Evolutionary conservation across 2,888 invertebrate species (phyloP), one percentile per base, ranked within the genome.

Genomic region (Parelbella ahira): DNA sequence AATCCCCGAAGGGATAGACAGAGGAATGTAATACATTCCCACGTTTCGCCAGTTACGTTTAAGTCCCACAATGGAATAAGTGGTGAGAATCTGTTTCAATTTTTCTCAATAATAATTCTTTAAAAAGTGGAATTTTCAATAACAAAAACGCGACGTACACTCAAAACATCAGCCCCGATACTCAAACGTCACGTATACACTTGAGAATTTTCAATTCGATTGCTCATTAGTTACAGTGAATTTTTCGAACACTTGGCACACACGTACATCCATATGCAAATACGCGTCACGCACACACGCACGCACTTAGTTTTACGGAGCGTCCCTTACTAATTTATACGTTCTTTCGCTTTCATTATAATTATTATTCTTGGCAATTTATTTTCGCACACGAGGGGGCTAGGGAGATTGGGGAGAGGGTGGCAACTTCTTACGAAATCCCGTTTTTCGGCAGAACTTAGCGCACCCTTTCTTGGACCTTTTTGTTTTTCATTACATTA

Each of bases 361-460:
- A 87, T 87, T 87, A 87, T 87, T 86, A 87, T 87, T 87, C 87
- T 84, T 86, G 83, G 86, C 86, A 87, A 87, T 87, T 87, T 87
- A 87, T 87, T 86, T 87, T 86, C 84, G 86, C 87, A 86, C 84
- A 86, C 87, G 86, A 72, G 82, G 84, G 83, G 83, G 81, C 72
- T 71, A 63, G 70, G 65, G 37, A 39, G 51, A 54, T 62, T 38
- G 15, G 38, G 66, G 53, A 59, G 54, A 51, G 54, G 64, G 74
- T 61, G 77, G 75, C 63, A 70, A 73, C 81, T 82, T 86, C 87
- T 86, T 86, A 86, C 83, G 79, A 86, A 86, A 84, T 86, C 84
- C 78, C 87, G 86, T 86, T 87, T 87, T 87, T 87, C 82, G 87
- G 81, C 71, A 75, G 84, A 82, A 84, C 86, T 81, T 86, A 80